Percentiles rank a stretch among this genome's conserved stretches.
phyloP scores from a whole-genome alignment of 2,113 vertebrate genomes.

The Apistogramma diplotaenia region DNA sequence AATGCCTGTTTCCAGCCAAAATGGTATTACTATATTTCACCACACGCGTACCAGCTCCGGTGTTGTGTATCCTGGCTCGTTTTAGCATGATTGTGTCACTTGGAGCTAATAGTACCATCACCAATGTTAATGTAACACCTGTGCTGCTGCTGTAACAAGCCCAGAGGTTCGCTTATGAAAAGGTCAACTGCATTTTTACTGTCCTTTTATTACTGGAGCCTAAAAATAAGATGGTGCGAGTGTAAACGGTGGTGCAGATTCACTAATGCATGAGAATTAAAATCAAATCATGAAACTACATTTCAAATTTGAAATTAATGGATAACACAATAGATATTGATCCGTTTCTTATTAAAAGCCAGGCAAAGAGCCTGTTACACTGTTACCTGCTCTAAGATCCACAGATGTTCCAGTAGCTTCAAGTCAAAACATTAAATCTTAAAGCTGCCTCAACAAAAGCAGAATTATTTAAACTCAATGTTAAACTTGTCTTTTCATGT shows the following conservation, averaged over 20 bases:
- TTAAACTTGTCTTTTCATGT: not conserved
- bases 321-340: not conserved
- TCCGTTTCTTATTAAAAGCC: too few species aligned
- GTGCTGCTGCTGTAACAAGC: not conserved
- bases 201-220: not conserved
- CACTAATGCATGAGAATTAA: not conserved
- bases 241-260: not conserved
- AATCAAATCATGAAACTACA: not conserved
- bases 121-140: constrained; percentile 10
- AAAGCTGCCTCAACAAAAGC: not conserved
- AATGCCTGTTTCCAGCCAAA: not conserved
- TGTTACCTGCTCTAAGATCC: not conserved
- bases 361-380: too few species aligned
- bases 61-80: not conserved
- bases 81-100: not conserved
- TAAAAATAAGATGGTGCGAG: not conserved
- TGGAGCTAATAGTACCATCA: not conserved
- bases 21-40: not conserved
- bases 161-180: not conserved
- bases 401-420: not conserved
- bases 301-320: not conserved
- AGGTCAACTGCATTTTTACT: constrained; percentile 16
- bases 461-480: not conserved
- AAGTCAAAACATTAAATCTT: not conserved
- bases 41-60: not conserved